A percentile compares a stretch with the other conserved stretches of the same genome.
phyloP scores from a whole-genome alignment of 92 coral and sea anemone genomes.

The Paragorgia papillata region DNA sequence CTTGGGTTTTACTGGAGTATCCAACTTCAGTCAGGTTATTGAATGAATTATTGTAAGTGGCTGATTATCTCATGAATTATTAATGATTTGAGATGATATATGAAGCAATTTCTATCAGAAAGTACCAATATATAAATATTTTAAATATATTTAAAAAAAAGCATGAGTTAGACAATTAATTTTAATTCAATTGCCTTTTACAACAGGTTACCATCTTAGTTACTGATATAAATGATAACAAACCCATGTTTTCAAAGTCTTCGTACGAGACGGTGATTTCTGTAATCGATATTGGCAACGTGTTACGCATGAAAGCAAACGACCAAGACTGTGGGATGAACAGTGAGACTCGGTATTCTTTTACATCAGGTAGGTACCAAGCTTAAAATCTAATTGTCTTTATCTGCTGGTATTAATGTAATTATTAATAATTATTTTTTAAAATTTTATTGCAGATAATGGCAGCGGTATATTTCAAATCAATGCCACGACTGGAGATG shows the following conservation, averaged over 20 bases:
- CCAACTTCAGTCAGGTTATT: too few species aligned
- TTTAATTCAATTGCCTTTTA: neutral
- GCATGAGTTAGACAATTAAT: too few species aligned
- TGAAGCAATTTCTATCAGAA: too few species aligned
- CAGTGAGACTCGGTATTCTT: slow-evolving; percentile 29
- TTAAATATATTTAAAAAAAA: too few species aligned
- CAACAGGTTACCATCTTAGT: slow-evolving; percentile 60
- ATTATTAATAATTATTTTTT: neutral
- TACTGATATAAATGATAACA: slow-evolving; percentile 65
- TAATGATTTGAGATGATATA: too few species aligned
- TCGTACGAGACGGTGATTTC: slow-evolving; percentile 9
- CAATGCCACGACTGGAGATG: slow-evolving; percentile 62
- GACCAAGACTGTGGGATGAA: slow-evolving; percentile 81
- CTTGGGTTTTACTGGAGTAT: too few species aligned
- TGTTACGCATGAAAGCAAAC: slow-evolving; percentile 65
- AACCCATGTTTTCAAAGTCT: slow-evolving; percentile 47
- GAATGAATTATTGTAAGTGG: too few species aligned
- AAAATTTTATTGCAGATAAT: slow-evolving; percentile 7
- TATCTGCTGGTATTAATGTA: too few species aligned
- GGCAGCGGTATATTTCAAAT: slow-evolving; percentile 52
- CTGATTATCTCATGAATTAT: too few species aligned
- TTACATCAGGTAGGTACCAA: slow-evolving; percentile 33
- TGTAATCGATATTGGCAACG: slow-evolving; percentile 23
- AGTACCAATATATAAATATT: too few species aligned
- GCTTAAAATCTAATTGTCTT: too few species aligned